Base-by-base conservation (phyloP, 1,140 invertebrate genomes). In the Spodoptera litura region DNA sequence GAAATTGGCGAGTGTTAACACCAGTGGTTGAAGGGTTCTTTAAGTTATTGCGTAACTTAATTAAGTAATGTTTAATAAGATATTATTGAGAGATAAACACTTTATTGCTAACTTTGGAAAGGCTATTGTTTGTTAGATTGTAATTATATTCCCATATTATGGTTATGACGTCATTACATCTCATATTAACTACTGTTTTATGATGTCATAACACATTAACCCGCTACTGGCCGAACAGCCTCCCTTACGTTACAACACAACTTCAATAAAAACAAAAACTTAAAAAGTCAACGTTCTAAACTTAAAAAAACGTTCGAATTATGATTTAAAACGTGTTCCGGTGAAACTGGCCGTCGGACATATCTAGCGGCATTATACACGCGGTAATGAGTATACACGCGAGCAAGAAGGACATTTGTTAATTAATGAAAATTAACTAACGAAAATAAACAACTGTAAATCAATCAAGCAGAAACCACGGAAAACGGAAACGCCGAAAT, bases 251-350 rank as follows among this genome's bases (percentile, higher is more conserved):
- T 52, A 25, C 64, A 52, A 61, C 61, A 73, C 44, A 52, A 64
- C 55, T 10, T 56, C 70, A 83, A 86, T 20, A 20, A 75, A 75
- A 88, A 86, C 81, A 76, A 87, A 87, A 88, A 83, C 51, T 87
- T 87, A 87, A 93, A 92, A 93, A 93, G 92, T 93, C 91, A 91
- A 93, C 89, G 92, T 89, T 92, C 92, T 89, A 92, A 93, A 88
- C 92, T 93, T 88, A 91, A 84, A 86, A 85, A 91, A 91, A 92
- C 89, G 92, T 92, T 93, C 92, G 89, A 94, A 94, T 91, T 94
- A 94, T 94, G 93, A 94, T 94, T 94, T 94, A 94, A 93, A 94
- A 94, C 93, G 91, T 93, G 93, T 94, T 94, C 93, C 91, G 91
- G 93, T 91, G 93, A 94, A 94, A 94, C 93, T 94, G 88, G 91